Percentiles rank a stretch among this genome's conserved stretches.
These are phyloP conservation scores for Nomada fucata DNA, from an alignment of 2,888 invertebrate species.

Conservation along the genomic window DNA sequence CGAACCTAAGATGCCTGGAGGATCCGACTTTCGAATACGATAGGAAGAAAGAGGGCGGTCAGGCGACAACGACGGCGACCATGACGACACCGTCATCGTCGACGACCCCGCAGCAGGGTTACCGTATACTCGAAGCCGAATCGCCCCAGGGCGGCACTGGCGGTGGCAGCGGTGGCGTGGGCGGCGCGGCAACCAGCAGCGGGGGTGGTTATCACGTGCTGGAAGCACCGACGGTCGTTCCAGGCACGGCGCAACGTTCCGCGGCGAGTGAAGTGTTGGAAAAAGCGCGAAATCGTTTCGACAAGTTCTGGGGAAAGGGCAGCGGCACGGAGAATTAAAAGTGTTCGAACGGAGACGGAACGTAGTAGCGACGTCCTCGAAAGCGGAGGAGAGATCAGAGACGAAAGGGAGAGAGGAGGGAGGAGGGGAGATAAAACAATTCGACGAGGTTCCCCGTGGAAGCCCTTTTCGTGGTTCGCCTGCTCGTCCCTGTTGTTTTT, in stretches of 20 bases:
- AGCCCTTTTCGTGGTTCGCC: slow-evolving; percentile 57
- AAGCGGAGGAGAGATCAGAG: slow-evolving; percentile 28
- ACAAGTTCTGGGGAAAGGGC: slow-evolving; percentile 92
- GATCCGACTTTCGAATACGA: slow-evolving; percentile 86
- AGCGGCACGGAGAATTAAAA: slow-evolving; percentile 77
- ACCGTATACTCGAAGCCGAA: slow-evolving; percentile 86
- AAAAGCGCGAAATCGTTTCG: slow-evolving; percentile 92
- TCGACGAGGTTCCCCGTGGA: slow-evolving; percentile 47
- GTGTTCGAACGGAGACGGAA: slow-evolving; percentile 19
- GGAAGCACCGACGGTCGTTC: slow-evolving; percentile 80
- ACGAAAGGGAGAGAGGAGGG: slow-evolving; percentile 2
- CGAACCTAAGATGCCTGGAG: slow-evolving; percentile 85
- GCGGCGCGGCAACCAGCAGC: slow-evolving; percentile 31
- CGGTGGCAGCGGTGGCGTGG: slow-evolving; percentile 59
- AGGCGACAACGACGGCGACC: slow-evolving; percentile 73
- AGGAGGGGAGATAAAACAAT: slow-evolving; percentile 8
- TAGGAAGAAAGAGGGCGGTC: slow-evolving; percentile 72
- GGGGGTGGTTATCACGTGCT: slow-evolving; percentile 81
- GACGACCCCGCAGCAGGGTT: slow-evolving; percentile 83
- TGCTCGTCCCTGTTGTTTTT: slow-evolving; percentile 38
- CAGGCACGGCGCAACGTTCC: slow-evolving; percentile 84
- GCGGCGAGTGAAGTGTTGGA: slow-evolving; percentile 91
- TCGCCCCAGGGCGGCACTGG: slow-evolving; percentile 60
- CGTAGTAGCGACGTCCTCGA: slow-evolving; percentile 49
- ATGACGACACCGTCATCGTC: slow-evolving; percentile 73